Percentiles rank a stretch among this genome's conserved stretches.
phyloP scores from a whole-genome alignment of 1,140 invertebrate genomes.

The Homalodisca vitripennis region DNA sequence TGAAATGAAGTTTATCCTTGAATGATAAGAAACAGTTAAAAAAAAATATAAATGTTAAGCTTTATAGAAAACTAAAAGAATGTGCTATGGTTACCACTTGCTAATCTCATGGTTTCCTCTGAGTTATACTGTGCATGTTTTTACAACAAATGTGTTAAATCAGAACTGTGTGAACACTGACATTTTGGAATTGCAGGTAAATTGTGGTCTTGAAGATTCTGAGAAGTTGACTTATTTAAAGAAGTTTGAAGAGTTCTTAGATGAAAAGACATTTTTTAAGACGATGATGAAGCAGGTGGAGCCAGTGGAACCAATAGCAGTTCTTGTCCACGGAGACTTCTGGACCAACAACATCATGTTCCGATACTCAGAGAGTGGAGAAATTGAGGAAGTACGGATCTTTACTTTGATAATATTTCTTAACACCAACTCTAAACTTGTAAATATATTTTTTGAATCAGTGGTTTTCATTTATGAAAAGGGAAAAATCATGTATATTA shows the following conservation, averaged over 20 bases:
- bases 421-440: too few relatives aligned
- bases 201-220: constrained; percentile 55
- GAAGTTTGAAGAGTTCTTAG: constrained; percentile 60
- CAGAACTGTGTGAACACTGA: not conserved
- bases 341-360: constrained; percentile 76
- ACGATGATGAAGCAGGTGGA: constrained; percentile 64
- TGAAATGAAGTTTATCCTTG: too few relatives aligned
- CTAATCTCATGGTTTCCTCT: too few relatives aligned
- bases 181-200: constrained; percentile 39
- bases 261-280: constrained; percentile 63
- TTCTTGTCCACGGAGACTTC: constrained; percentile 72
- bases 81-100: too few relatives aligned
- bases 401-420: constrained; percentile 34
- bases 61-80: too few relatives aligned
- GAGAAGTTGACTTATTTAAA: constrained; percentile 56
- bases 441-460: too few relatives aligned
- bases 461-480: too few relatives aligned
- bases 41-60: too few relatives aligned
- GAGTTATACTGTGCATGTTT: too few relatives aligned
- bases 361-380: constrained; percentile 51
- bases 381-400: constrained; percentile 53
- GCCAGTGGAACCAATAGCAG: constrained; percentile 59
- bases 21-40: too few relatives aligned
- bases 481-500: too few relatives aligned
- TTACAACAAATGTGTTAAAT: constrained; percentile 32